Conservation (phyloP, 92 coral and sea anemone genomes). For the Bergia sp. region DNA sequence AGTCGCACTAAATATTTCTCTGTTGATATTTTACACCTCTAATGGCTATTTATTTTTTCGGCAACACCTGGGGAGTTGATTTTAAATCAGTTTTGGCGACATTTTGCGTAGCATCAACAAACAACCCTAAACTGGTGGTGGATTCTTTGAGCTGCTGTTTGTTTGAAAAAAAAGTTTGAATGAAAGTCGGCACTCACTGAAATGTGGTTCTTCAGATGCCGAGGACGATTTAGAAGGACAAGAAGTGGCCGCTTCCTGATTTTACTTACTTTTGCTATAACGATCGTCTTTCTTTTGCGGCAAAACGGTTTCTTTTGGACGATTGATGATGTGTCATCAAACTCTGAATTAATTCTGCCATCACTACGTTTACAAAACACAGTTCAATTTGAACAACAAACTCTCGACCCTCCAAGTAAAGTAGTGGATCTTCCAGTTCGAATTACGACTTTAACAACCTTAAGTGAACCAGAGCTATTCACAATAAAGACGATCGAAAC, state of each 20-base stretch:
- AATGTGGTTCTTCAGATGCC: conserved; percentile 41
- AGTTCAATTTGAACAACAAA: background rate
- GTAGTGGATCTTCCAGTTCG: background rate
- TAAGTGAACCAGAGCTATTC: background rate
- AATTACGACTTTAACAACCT: background rate
- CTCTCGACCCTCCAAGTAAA: background rate
- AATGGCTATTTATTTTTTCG: conserved; percentile 15
- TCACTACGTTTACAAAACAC: background rate
- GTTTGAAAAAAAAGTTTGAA: background rate
- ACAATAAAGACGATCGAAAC: conserved; percentile 27
- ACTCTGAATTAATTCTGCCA: conserved; percentile 3
- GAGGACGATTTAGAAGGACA: conserved; percentile 23
- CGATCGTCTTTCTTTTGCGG: conserved; percentile 1
- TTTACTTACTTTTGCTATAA: background rate
- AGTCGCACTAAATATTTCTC: background rate
- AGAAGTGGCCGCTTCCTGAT: conserved; percentile 6
- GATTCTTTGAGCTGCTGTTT: background rate
- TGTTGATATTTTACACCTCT: background rate
- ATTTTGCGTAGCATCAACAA: conserved; percentile 11
- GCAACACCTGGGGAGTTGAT: background rate
- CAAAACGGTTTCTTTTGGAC: conserved; percentile 8
- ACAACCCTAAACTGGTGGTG: conserved; percentile 13
- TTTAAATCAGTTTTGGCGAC: conserved; percentile 24
- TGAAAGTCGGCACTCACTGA: background rate
- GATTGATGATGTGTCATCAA: conserved; percentile 8